Evolutionary conservation across 2,113 vertebrate species (phyloP).

Genomic region (Charadrius vociferus): DNA sequence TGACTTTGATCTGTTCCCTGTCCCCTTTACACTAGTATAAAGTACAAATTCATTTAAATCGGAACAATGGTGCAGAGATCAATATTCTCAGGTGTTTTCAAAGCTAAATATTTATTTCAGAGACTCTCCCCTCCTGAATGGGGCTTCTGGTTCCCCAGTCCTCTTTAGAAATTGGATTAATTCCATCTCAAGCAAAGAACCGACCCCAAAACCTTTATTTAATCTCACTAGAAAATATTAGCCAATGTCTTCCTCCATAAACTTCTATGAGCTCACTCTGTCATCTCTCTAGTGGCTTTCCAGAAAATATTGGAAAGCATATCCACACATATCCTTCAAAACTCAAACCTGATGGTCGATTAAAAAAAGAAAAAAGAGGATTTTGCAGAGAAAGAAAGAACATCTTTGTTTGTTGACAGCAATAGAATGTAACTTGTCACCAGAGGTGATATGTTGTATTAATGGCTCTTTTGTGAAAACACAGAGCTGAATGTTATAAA

Average conservation of each 20-base stretch:
- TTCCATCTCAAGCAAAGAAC: neutral
- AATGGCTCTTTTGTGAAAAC: conserved; percentile 39
- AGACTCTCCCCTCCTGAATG: neutral
- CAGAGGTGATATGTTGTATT: conserved; percentile 57
- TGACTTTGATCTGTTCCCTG: neutral
- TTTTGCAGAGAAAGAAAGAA: conserved; percentile 36
- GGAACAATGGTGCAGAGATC: accelerated
- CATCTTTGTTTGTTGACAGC: conserved; percentile 69
- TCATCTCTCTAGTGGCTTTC: neutral
- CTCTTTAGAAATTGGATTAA: neutral
- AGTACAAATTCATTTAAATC: neutral
- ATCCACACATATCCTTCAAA: conserved; percentile 23
- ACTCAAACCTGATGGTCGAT: neutral
- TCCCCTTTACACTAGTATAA: neutral
- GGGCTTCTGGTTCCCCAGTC: neutral
- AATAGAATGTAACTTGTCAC: conserved; percentile 72
- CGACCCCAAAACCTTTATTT: neutral
- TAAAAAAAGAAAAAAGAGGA: neutral
- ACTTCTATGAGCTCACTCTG: neutral
- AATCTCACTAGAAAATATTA: neutral
- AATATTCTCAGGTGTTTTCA: neutral
- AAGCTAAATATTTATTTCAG: neutral
- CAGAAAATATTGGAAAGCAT: conserved; percentile 3
- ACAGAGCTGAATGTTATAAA: conserved; percentile 17
- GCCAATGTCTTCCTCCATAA: neutral